These are phyloP conservation scores for Rhinoraja longicauda DNA, from an alignment of 2,797 vertebrate species.

Conservation along the genomic window DNA sequence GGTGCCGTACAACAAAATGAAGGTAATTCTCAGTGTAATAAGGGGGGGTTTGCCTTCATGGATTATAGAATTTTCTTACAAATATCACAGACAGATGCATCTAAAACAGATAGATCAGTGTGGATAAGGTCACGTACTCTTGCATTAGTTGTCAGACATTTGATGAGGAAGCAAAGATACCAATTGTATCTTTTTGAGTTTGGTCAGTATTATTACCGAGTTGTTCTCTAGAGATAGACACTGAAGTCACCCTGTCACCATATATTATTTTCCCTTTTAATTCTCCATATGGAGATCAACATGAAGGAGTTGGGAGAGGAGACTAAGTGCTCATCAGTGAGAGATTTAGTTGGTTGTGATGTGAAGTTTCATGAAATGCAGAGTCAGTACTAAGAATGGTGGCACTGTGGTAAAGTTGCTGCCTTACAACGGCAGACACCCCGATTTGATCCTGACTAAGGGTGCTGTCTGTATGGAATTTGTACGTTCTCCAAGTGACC, in stretches of 20 bases:
- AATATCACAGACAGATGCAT: not conserved
- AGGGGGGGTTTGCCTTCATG: not conserved
- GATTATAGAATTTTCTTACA: not conserved
- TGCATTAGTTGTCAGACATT: not conserved
- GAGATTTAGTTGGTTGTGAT: not conserved
- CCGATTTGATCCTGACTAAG: too few relatives aligned
- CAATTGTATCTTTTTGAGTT: not conserved
- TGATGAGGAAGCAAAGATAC: not conserved
- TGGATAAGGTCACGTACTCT: not conserved
- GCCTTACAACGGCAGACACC: too few relatives aligned
- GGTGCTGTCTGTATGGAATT: too few relatives aligned
- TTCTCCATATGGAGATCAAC: not conserved
- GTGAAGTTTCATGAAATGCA: not conserved
- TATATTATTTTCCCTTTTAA: too few relatives aligned
- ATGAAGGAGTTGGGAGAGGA: not conserved
- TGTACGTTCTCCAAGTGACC: too few relatives aligned
- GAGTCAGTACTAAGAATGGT: not conserved
- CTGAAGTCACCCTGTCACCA: not conserved
- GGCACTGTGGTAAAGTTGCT: too few relatives aligned
- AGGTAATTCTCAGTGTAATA: not conserved
- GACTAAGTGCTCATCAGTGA: not conserved
- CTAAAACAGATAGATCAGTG: not conserved
- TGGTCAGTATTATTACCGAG: not conserved
- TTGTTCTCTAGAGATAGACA: not conserved
- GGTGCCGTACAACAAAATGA: not conserved